Base-by-base conservation (phyloP, 2,113 vertebrate genomes). In the Xenotilapia longispinis region DNA sequence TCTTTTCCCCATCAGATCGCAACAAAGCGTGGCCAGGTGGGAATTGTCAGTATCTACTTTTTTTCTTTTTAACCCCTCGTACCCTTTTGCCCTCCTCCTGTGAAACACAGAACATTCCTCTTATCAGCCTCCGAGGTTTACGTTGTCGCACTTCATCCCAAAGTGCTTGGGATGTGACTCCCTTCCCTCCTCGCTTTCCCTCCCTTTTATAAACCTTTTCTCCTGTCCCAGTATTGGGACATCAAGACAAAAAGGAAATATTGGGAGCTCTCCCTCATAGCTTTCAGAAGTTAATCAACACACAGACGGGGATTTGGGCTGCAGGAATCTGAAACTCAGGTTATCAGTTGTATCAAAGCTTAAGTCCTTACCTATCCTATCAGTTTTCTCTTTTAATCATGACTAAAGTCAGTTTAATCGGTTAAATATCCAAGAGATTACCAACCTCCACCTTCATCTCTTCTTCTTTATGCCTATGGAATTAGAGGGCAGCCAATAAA, bases 11-110 rank as follows among this genome's bases (percentile, higher is more conserved):
- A 91, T 95, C 96, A 97, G 96, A 96, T 96, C 96, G 80, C 96
- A 96, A 89, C 96, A 96, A 94, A 97, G 95, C 53, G 91, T 97
- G 87, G 93, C 95, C 94, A 97, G 96, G 96, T 97, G 96, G 96
- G 96, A 95, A 95, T 90, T 95, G 93, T 87, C 91, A 89, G 94
- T 94, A 78, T 91, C 87, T 93, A 73, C 42, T 31, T 85, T 92
- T 73, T 94, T 89, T 87, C 78, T 81, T 90, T 75, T 75, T 49
- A 83, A 40, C 47, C 63, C 55, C 36, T 26, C 23, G 2, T n/a
- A 79, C 68, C 33, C 5, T 15, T 51, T 78, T 26, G 15, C 33
- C 33, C 73, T 83, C 54, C 70, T 68, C 63, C 81, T 65, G 45
- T 92, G 23, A 88, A 68, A 83, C 54, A 81, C 19, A 73, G 12